These are phyloP conservation scores for Chinchilla lanigera DNA, from an alignment of 2,113 vertebrate genomes.

Conservation along the genomic window DNA sequence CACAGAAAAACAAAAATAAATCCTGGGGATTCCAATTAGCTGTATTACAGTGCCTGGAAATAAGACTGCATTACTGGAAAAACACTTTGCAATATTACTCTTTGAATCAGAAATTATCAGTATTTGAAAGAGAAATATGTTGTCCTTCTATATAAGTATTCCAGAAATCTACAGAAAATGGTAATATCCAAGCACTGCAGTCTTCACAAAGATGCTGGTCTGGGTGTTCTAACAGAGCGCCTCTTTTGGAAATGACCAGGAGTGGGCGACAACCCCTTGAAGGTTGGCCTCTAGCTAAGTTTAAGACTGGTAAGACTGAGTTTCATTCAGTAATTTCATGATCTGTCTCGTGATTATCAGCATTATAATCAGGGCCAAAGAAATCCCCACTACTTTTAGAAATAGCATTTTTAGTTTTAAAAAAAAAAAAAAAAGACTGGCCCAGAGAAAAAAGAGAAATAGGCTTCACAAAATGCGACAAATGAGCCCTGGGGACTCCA, in stretches of 20 bases:
- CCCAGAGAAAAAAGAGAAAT: neutral
- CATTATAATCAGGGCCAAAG: neutral
- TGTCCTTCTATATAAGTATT: slow-evolving; percentile 1
- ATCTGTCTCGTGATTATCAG: neutral
- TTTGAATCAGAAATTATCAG: slow-evolving; percentile 26
- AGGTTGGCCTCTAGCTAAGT: neutral
- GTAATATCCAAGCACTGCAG: neutral
- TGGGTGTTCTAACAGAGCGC: neutral
- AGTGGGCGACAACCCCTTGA: neutral
- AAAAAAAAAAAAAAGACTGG: neutral
- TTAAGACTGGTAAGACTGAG: neutral
- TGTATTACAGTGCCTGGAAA: slow-evolving; percentile 58
- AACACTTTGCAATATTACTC: neutral
- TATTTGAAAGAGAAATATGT: neutral
- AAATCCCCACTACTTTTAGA: neutral
- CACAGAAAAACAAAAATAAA: slow-evolving; percentile 64
- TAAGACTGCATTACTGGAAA: slow-evolving; percentile 33
- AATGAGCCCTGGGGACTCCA: neutral
- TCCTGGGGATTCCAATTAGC: slow-evolving; percentile 50
- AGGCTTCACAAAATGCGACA: neutral
- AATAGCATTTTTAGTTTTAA: neutral
- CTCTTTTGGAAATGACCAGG: slow-evolving; percentile 10
- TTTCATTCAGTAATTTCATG: neutral
- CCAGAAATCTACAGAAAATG: neutral
- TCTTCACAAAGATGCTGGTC: neutral